Conservation (phyloP, 2,113 vertebrate genomes). For the Rhea americana region DNA sequence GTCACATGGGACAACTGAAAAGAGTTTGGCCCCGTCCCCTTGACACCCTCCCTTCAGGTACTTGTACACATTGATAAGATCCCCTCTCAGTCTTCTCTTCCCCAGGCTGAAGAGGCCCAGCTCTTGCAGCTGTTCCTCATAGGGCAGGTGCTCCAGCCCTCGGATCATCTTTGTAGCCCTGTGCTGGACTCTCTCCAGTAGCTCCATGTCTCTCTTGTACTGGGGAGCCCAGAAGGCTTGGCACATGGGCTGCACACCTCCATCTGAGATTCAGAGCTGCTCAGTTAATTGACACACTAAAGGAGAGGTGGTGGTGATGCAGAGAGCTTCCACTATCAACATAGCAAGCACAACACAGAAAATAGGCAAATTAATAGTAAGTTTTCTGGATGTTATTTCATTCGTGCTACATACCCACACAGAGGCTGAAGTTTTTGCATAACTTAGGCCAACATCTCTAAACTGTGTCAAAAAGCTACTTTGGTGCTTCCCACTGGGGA, state of each 20-base stretch:
- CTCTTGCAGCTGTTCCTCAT: no score
- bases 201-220: no score
- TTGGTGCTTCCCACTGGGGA: not conserved
- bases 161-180: no score
- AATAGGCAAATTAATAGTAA: constrained; percentile 10
- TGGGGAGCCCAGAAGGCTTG: not conserved
- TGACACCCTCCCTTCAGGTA: no score
- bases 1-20: no score
- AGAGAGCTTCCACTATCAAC: not conserved
- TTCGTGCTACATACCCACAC: not conserved
- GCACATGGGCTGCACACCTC: not conserved
- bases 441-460: constrained; percentile 26
- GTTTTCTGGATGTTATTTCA: constrained; percentile 1
- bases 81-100: no score
- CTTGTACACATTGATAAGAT: no score
- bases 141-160: no score
- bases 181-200: no score
- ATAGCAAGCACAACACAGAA: not conserved
- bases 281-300: not conserved
- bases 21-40: no score
- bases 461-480: constrained; percentile 29
- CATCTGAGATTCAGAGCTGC: not conserved
- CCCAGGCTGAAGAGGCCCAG: no score
- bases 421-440: not conserved
- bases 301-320: not conserved